Conservation (phyloP, 2,797 vertebrate species). For the Crocidura indochinensis region DNA sequence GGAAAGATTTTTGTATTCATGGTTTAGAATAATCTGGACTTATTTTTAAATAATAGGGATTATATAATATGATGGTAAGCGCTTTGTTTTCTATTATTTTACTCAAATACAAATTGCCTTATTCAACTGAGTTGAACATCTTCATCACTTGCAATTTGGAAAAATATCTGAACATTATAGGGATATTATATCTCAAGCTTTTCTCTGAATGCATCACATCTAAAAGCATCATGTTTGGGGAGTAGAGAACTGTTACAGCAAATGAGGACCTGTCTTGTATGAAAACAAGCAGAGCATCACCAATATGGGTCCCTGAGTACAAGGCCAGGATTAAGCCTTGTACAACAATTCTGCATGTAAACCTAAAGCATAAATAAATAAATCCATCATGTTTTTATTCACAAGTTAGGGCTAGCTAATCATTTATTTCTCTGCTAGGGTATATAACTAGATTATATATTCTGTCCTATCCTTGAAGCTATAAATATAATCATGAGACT, state of each 20-base stretch:
- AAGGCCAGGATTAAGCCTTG: no score
- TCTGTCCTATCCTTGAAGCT: neutral
- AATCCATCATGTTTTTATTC: neutral
- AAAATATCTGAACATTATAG: slow-evolving; percentile 16
- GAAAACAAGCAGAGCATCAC: no score
- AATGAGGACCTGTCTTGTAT: no score
- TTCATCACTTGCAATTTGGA: slow-evolving; percentile 23
- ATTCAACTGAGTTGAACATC: no score
- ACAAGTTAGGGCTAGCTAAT: neutral
- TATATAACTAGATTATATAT: neutral
- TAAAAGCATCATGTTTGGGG: neutral
- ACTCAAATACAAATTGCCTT: no score
- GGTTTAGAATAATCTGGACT: neutral
- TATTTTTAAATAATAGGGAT: neutral
- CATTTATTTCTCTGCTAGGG: neutral
- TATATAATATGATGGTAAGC: no score
- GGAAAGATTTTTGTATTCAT: neutral
- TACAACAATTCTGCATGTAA: no score
- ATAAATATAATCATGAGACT: neutral
- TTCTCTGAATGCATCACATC: neutral
- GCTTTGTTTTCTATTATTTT: no score
- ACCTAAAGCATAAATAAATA: no score
- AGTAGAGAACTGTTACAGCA: no score
- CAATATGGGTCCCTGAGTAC: no score
- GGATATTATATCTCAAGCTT: neutral